Evolutionary conservation across 2,113 vertebrate genomes (phyloP), one percentile per base, ranked within the genome.

Genomic region (Brachypodius melanocephalos): DNA sequence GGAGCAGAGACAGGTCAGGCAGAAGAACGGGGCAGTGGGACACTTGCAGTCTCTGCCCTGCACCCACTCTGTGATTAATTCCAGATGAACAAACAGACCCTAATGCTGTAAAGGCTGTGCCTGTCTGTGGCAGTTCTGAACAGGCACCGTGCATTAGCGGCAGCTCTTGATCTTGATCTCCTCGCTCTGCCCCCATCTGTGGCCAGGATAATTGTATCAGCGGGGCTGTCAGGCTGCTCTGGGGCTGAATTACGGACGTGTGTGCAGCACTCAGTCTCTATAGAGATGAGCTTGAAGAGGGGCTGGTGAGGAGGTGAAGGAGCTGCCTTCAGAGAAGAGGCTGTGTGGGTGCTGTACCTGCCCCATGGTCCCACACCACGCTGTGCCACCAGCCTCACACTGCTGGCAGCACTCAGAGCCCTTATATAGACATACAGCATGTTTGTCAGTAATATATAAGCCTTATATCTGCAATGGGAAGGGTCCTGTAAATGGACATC

Each of bases 361-460:
- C 22, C 54, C 67, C 73, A 14, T 2, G 17, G 26, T 76, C 32
- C 36, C 18, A 1, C 7, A 29, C 10, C 12, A 4, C 0, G 0
- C 8, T 54, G 49, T 16, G 22, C 43, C 10, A 2, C 49, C 88
- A 80, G 49, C 36, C 45, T 32, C 2, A 17, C 5, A 0, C 14
- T 46, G 24, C 55, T 18, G 5, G 6, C 32, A 43, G 45, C 45
- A 4, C 59, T 54, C 3, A 5, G 42, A 74, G 25, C n/a, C 68
- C 65, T 46, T 3, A 5, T 3, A 51, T 0, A 43, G 17, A 17
- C 8, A 21, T 2, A 21, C 0, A 13, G 24, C 34, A 8, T 17
- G 31, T 20, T 25, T 28, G 12, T 15, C 36, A 51, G 32, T 12
- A n/a, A 45, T 14, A 25, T 2, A 10, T 16, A 31, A 45, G 28